Evolutionary conservation across 2,888 invertebrate genomes (phyloP).

Genomic region (Drosophila histrio): DNA sequence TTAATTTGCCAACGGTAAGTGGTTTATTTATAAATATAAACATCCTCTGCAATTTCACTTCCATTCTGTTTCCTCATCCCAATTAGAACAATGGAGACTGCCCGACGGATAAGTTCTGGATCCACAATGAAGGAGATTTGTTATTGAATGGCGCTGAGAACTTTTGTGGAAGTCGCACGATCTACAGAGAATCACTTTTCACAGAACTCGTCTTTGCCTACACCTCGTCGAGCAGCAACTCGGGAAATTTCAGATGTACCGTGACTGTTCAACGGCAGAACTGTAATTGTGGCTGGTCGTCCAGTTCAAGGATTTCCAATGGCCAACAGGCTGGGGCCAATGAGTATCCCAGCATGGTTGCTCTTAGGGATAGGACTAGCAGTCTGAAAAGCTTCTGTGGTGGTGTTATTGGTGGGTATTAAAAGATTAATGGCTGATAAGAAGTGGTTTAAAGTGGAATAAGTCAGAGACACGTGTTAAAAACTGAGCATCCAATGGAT

Average conservation of each 20-base stretch:
- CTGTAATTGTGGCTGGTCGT: constrained; percentile 83
- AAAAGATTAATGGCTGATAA: background rate
- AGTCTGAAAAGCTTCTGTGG: constrained; percentile 84
- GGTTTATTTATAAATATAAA: background rate
- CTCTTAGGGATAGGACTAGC: constrained; percentile 73
- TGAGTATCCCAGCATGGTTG: constrained; percentile 87
- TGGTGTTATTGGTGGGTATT: constrained; percentile 83
- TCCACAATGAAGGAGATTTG: constrained; percentile 79
- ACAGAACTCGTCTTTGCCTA: constrained; percentile 75
- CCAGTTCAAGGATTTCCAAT: constrained; percentile 85
- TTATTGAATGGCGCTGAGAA: constrained; percentile 72
- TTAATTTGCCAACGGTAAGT: constrained; percentile 73
- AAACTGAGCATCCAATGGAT: too few species aligned
- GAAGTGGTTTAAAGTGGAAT: background rate
- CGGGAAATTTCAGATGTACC: constrained; percentile 74
- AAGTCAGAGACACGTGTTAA: background rate
- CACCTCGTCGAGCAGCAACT: constrained; percentile 53
- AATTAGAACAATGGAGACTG: constrained; percentile 57
- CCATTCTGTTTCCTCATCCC: background rate
- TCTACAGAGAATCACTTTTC: constrained; percentile 68
- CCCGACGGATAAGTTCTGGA: constrained; percentile 78
- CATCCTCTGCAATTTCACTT: too few species aligned
- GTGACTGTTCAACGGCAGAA: constrained; percentile 54
- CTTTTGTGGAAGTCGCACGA: constrained; percentile 76
- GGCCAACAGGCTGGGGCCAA: constrained; percentile 85